Percentiles rank a stretch among this genome's conserved stretches.
Evolutionary conservation across 2,113 vertebrate species (phyloP).

Genomic region (Gallinago paraguaiae): DNA sequence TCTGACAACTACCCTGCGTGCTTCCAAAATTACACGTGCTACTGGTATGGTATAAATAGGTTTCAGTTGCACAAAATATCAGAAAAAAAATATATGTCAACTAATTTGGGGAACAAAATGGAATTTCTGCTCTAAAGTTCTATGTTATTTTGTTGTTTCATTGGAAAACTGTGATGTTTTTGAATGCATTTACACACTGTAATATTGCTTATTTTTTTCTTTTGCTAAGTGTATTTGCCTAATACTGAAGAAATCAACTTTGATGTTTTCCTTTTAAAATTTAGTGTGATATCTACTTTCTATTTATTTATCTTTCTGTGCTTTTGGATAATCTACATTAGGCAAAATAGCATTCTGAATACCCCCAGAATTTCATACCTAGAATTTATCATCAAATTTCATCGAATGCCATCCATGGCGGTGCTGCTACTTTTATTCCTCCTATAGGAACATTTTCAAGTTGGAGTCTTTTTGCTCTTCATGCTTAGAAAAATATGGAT

Average conservation of each 20-base stretch:
- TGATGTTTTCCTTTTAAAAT: background rate
- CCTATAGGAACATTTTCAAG: background rate
- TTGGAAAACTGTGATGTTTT: background rate
- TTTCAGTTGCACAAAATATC: background rate
- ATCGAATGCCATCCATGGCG: background rate
- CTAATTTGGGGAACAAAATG: background rate
- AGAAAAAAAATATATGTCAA: background rate
- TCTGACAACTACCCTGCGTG: background rate
- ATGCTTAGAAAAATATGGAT: background rate
- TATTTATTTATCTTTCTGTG: background rate
- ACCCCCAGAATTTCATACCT: rapidly evolving
- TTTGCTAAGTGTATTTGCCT: background rate
- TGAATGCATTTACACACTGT: rapidly evolving
- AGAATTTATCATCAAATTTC: background rate
- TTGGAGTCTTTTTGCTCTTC: background rate
- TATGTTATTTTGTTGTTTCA: background rate
- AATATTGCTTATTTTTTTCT: background rate
- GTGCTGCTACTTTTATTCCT: background rate
- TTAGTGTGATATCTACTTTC: background rate
- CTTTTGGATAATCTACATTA: background rate
- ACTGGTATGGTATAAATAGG: background rate
- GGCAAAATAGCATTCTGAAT: background rate
- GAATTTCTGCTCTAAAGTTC: background rate
- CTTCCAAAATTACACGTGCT: background rate
- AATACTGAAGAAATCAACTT: background rate